Base-by-base conservation (phyloP, 1,140 invertebrate genomes). In the Neotoxoptera formosana region DNA sequence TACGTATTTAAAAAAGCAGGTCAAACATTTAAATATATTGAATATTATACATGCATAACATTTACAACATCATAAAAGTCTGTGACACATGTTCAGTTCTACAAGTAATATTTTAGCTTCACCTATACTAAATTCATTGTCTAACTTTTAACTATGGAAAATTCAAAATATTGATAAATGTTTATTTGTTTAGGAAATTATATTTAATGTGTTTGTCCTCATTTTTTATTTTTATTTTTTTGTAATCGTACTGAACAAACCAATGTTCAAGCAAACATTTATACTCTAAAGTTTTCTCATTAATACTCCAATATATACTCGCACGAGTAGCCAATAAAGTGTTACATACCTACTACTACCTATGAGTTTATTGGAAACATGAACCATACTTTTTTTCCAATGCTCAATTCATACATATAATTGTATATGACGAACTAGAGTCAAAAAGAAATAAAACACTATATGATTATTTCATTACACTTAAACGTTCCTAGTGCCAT, bases 391-490 rank as follows among this genome's bases (percentile, higher is more conserved):
- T 89, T 53, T 87, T 2, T 88, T 89, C 36, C 53, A 34, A 30
- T 60, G 23, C 30, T 36, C 7, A 41, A 90, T 25, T 90, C 34
- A 90, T 60, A 45, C 14, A 60, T 25, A 56, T 36, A 56, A 41
- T 30, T 90, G 14, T 53, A 53, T 88, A 41, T 25, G 88, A 56
- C 11, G 23, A 36, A 90, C 48, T 36, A 34, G 34, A 21, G 88
- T 36, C 36, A 41, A 47, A 67, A 67, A 93, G 76, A 84, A 84
- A 93, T 56, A 51, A 60, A 45, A 90, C 30, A 88, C 36, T 48
- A 60, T 48, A 47, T 56, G 76, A 92, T 84, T 86, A 92, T 86
- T 87, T 87, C 60, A 94, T 92, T 92, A 60, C 93, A 92, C n/a
- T 53, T 41, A 83, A 76, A 81, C 41, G 76, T 56, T 86, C 2